Evolutionary conservation across 2,113 vertebrate species (phyloP), one percentile per base, ranked within the genome.

Genomic region (Platichthys stellatus): DNA sequence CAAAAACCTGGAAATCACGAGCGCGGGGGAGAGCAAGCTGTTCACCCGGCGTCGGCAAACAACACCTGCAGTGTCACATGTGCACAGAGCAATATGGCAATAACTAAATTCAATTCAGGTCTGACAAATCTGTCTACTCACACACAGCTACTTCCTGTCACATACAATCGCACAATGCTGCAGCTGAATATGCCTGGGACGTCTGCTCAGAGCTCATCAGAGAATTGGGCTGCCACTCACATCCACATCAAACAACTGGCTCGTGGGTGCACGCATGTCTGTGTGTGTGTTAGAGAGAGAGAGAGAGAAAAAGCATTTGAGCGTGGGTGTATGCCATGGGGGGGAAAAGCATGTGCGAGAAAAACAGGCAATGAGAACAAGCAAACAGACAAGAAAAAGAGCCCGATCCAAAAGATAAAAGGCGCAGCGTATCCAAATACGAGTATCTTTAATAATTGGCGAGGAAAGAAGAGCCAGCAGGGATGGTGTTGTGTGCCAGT

Each of bases 171-270:
- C 64, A n/a, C 67, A 35, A 38, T 57, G 64, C 64, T 45, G 67
- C 60, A 0, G 66, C 81, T 74, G 61, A 72, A 64, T 72, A 7
- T 63, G 69, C 58, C 63, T 8, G 49, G n/a, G 51, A 64, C 28
- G 56, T 74, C 77, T 80, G 78, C 72, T 78, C 64, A 68, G 67
- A 79, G 81, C 85, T 81, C 78, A 79, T 82, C 75, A 80, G 77
- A 89, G 81, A 72, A 69, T 63, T 72, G 53, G 59, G 15, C 78
- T 81, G 83, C 75, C 72, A 68, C 65, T 86, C 73, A 66, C 65
- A 61, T 73, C 74, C 51, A 53, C 40, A 90, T 91, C 84, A 92
- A 83, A 89, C 82, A 85, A 74, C 69, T 57, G 49, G 5, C 58
- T 61, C 59, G 56, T 69, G 45, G 73, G 23, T 63, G 72, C 63